These are phyloP conservation scores for Epinephelus awoara DNA, from an alignment of 2,797 vertebrate genomes.

Conservation along the genomic window DNA sequence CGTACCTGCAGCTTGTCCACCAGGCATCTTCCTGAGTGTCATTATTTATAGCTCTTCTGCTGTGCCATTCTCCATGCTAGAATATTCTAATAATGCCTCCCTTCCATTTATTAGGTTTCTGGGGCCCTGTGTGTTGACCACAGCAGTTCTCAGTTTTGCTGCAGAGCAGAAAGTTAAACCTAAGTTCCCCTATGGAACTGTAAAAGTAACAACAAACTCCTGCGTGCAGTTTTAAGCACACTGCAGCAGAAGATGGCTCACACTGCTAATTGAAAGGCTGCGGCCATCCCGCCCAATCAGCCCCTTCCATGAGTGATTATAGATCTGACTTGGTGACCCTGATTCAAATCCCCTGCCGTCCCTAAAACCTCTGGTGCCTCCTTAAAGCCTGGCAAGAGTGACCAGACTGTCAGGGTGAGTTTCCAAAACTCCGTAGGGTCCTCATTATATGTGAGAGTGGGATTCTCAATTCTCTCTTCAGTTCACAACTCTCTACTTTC, in stretches of 20 bases:
- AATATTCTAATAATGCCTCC: slow-evolving; percentile 59
- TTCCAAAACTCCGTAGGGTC: slow-evolving; percentile 56
- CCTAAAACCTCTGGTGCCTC: slow-evolving; percentile 47
- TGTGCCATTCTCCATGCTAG: slow-evolving; percentile 36
- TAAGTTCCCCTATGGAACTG: slow-evolving; percentile 35
- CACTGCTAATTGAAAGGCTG: slow-evolving; percentile 56
- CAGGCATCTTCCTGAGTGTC: slow-evolving; percentile 39
- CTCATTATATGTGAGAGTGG: slow-evolving; percentile 72
- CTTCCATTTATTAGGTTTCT: slow-evolving; percentile 50
- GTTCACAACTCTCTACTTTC: slow-evolving; percentile 31
- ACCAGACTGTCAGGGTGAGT: slow-evolving; percentile 54
- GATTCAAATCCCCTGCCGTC: slow-evolving; percentile 43
- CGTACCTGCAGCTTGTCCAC: slow-evolving; percentile 46
- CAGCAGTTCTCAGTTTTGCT: slow-evolving; percentile 69
- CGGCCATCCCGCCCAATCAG: slow-evolving; percentile 39
- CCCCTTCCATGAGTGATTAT: slow-evolving; percentile 57
- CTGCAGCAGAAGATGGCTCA: slow-evolving; percentile 50
- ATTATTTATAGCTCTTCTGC: slow-evolving; percentile 46
- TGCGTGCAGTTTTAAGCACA: slow-evolving; percentile 42
- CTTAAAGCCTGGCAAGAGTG: slow-evolving; percentile 49
- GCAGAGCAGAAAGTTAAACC: slow-evolving; percentile 60
- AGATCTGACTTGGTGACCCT: slow-evolving; percentile 57
- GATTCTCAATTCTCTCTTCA: slow-evolving; percentile 40
- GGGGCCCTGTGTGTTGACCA: slow-evolving; percentile 51
- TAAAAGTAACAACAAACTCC: slow-evolving; percentile 52